phyloP scores from a whole-genome alignment of 2,113 vertebrate genomes.

The Donacobius atricapilla region DNA sequence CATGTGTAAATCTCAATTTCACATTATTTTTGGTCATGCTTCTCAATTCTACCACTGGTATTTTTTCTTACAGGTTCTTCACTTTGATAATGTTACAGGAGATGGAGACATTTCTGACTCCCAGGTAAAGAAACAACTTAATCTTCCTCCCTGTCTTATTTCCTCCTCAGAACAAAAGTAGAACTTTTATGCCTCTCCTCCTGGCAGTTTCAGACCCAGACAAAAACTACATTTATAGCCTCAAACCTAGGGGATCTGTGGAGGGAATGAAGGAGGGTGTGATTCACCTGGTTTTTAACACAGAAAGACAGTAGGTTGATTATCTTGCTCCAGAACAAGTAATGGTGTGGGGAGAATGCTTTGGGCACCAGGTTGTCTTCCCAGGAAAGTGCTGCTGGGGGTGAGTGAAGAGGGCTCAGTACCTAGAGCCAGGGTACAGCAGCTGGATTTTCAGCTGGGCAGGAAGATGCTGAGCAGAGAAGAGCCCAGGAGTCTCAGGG shows the following conservation, averaged over 20 bases:
- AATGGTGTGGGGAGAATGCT: background rate
- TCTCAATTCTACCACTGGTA: background rate
- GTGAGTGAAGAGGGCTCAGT: background rate
- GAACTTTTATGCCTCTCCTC: background rate
- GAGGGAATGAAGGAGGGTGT: background rate
- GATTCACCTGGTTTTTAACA: background rate
- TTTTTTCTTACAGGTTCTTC: slow-evolving; percentile 48
- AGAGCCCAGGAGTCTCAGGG: background rate
- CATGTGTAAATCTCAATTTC: background rate
- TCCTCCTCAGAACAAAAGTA: background rate
- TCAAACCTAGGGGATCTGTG: background rate
- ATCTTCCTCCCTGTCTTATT: background rate
- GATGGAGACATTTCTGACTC: background rate
- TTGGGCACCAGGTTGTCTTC: background rate
- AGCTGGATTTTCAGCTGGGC: background rate
- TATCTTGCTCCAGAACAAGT: background rate
- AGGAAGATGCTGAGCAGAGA: background rate
- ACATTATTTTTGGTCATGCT: background rate
- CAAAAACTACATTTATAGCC: background rate
- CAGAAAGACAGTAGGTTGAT: background rate
- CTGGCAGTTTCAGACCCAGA: background rate
- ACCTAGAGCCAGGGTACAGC: background rate
- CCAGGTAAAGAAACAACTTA: slow-evolving; percentile 10
- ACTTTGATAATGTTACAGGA: background rate
- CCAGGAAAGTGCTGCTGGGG: background rate